Evolutionary conservation across 2,113 vertebrate genomes (phyloP), one percentile per base, ranked within the genome.

Genomic region (Siniperca chuatsi): DNA sequence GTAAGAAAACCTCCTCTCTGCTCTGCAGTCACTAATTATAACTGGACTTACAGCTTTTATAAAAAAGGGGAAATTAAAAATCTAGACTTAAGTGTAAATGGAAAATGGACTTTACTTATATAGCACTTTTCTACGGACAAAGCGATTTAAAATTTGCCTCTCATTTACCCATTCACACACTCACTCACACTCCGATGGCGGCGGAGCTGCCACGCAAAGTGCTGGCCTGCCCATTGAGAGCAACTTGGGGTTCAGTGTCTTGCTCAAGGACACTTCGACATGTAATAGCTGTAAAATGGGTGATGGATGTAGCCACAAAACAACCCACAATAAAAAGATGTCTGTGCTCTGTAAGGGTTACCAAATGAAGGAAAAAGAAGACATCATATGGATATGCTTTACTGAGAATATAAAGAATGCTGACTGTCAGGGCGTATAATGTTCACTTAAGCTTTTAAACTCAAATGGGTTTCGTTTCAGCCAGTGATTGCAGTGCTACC

Each of bases 1-100:
- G 97, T 97, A 95, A 92, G 94, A 87, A 89, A 87, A 79, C 61
- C 35, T 82, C 61, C 21, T 81, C 81, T 81, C 62, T 72, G 50
- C 81, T 88, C 67, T 44, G 57, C 71, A 74, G 69, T 67, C 13
- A 66, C 82, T 91, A 91, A 93, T 93, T 90, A 93, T 89, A 90
- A 79, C 35, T 52, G 46, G 68, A 81, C 72, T 60, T 46, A 81
- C 60, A 60, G 80, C 75, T 79, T 82, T 66, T 67, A 16, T 54
- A 15, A 50, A 54, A 46, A 73, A 37, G 25, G 7, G 40, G 21
- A 25, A 40, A 50, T 76, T 60, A 23, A 82, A 78, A 84, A 48
- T 58, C 35, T 44, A 54, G 33, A 29, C 64, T 54, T 54, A 50
- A 75, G 23, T 54, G 48, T 35, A 48, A 48, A 72, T 46, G 7